These are phyloP conservation scores for Sapayoa aenigma DNA, from an alignment of 2,113 vertebrate genomes.

Conservation along the genomic window DNA sequence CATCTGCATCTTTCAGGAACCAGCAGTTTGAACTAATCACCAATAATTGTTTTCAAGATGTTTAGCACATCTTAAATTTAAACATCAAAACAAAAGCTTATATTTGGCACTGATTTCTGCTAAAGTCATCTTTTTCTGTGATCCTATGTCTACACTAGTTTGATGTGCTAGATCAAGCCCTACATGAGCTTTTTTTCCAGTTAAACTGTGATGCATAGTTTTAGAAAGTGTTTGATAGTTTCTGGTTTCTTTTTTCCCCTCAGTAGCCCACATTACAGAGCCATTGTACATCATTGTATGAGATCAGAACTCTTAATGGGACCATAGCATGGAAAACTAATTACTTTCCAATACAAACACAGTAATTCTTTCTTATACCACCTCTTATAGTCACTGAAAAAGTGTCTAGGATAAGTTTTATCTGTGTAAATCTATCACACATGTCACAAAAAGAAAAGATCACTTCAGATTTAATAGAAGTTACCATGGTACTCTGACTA, in stretches of 20 bases:
- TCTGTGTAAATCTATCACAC: not conserved
- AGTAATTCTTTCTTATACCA: not conserved
- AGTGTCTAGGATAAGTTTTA: not conserved
- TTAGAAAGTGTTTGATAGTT: not conserved
- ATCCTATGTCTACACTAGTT: not conserved
- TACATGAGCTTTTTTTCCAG: not conserved
- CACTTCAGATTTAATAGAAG: conserved; percentile 27
- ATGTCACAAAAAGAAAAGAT: conserved; percentile 1
- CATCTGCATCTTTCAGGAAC: conserved; percentile 61
- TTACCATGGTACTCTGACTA: not conserved
- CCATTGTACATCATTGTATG: not conserved
- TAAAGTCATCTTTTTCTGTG: not conserved
- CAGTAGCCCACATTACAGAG: not conserved
- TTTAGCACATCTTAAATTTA: conserved; percentile 61
- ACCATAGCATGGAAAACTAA: not conserved
- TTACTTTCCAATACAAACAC: conserved; percentile 18
- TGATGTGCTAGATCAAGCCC: not conserved
- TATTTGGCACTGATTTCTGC: conserved; percentile 55
- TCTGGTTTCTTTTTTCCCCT: not conserved
- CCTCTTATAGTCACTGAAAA: not conserved
- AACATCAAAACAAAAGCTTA: conserved; percentile 65
- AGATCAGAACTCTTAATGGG: not conserved
- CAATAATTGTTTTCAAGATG: conserved; percentile 68
- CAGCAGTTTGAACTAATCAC: conserved; percentile 66
- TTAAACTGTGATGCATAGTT: not conserved